Percentiles rank a stretch among this genome's conserved stretches.
phyloP scores from a whole-genome alignment of 2,113 vertebrate genomes.

The Recurvirostra avosetta region DNA sequence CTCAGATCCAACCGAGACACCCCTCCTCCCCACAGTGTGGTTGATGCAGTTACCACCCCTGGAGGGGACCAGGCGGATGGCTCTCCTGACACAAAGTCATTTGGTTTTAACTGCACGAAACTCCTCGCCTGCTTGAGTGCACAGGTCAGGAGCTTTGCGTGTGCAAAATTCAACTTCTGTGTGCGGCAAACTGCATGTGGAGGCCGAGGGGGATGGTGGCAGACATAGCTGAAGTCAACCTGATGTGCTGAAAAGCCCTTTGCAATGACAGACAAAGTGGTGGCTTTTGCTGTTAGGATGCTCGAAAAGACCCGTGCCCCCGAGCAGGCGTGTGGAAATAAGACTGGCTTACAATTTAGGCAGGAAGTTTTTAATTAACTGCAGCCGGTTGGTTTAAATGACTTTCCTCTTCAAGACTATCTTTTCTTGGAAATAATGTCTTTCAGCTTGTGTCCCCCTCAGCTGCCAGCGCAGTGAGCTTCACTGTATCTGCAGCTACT shows the following conservation, averaged over 20 bases:
- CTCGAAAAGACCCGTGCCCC: background rate
- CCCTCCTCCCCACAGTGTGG: background rate
- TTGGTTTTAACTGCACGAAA: background rate
- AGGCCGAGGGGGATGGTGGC: rapidly evolving
- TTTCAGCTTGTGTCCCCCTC: too few species aligned
- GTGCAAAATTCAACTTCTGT: too few species aligned
- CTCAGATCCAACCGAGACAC: rapidly evolving
- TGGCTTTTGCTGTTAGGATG: background rate
- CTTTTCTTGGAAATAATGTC: background rate
- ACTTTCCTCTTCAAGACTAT: background rate
- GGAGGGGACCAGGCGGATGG: background rate
- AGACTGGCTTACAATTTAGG: background rate
- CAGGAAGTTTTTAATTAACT: background rate
- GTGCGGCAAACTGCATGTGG: background rate
- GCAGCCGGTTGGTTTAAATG: background rate
- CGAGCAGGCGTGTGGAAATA: background rate
- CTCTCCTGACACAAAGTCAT: background rate
- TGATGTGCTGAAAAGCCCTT: background rate
- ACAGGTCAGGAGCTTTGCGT: background rate
- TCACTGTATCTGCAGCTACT: rapidly evolving
- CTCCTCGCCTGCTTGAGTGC: background rate
- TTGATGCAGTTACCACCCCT: background rate
- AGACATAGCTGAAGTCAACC: background rate
- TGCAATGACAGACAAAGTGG: background rate
- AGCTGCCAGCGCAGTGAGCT: rapidly evolving